Base-by-base conservation (phyloP, 2,888 invertebrate species). In the Syrista parreyssii region DNA sequence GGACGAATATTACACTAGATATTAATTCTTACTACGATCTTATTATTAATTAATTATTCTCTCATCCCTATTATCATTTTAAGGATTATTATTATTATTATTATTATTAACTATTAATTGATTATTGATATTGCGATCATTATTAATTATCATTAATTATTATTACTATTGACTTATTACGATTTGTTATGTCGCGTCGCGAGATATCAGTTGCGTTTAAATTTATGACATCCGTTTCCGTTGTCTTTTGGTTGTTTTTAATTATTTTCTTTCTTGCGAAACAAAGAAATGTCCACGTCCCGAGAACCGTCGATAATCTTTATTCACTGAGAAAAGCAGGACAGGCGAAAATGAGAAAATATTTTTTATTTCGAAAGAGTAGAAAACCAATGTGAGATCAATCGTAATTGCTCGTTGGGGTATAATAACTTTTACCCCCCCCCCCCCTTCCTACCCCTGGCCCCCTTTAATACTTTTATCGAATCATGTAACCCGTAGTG, bases 1-100 rank as follows among this genome's bases (percentile, higher is more conserved):
- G 86, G 87, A 87, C 82, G 87, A 88, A 88, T 89, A 89, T 86
- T 88, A 89, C 84, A 87, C 84, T 89, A 89, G 88, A 85, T 84
- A 88, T 86, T 85, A 85, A 85, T 88, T 87, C 83, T 85, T 84
- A 86, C 81, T 82, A 32, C 55, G 55, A 55, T 55, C 55, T 23
- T 55, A 55, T 55, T 55, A 55, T 55, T 55, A 55, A 55, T 55
- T 55, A 55, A 55, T 55, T 55, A 55, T 23, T 55, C 23, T 55
- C 55, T 23, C 55, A 23, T 55, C 55, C 55, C 55, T 55, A 55
- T 55, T 55, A 55, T 55, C 55, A 55, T 55, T 55, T 55, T 55
- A 55, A 55, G 55, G 71, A 71, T 35, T 30, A 55, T 74, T 31
- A 74, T 76, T 34, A 40, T 76, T 36, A 36, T 73, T 36, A 36